Conservation (phyloP, 2,113 vertebrate species). For the Erythrolamprus reginae region DNA sequence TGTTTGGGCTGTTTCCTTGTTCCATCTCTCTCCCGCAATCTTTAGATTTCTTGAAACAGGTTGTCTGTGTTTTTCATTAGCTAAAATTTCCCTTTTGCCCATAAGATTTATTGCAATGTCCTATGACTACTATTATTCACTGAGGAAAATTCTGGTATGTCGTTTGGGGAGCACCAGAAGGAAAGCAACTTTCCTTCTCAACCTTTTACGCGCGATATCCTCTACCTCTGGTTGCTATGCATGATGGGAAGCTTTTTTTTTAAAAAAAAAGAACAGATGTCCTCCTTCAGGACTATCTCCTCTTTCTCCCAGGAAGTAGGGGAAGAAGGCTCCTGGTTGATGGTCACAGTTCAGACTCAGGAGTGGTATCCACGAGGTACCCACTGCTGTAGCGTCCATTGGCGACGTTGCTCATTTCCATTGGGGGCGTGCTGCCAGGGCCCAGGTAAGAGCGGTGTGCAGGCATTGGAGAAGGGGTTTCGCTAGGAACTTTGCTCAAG, state of each 20-base stretch:
- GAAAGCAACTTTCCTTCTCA: conserved; percentile 54
- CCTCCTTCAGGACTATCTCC: conserved; percentile 48
- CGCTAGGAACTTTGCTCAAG: conserved; percentile 88
- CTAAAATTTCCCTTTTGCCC: neutral
- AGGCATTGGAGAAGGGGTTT: conserved; percentile 92
- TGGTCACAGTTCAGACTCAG: conserved; percentile 90
- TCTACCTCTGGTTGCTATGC: conserved; percentile 30
- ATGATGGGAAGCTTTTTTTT: conserved; percentile 38
- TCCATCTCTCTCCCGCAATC: conserved; percentile 51
- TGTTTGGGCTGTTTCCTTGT: neutral
- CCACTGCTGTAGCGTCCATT: conserved; percentile 89
- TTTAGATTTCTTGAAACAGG: conserved; percentile 37
- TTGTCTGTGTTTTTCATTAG: conserved; percentile 37
- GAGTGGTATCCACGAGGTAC: conserved; percentile 86
- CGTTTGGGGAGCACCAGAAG: conserved; percentile 17
- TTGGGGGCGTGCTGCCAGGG: conserved; percentile 79
- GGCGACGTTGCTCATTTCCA: conserved; percentile 83
- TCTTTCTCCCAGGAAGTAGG: neutral
- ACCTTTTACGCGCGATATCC: neutral
- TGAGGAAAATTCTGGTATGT: conserved; percentile 18
- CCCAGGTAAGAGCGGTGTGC: conserved; percentile 89
- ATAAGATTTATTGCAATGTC: conserved; percentile 27
- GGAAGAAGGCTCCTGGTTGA: neutral
- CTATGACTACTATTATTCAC: conserved; percentile 20
- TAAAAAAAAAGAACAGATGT: conserved; percentile 30